These are phyloP conservation scores for Cololabis saira DNA, from an alignment of 2,113 vertebrate species.

Conservation along the genomic window DNA sequence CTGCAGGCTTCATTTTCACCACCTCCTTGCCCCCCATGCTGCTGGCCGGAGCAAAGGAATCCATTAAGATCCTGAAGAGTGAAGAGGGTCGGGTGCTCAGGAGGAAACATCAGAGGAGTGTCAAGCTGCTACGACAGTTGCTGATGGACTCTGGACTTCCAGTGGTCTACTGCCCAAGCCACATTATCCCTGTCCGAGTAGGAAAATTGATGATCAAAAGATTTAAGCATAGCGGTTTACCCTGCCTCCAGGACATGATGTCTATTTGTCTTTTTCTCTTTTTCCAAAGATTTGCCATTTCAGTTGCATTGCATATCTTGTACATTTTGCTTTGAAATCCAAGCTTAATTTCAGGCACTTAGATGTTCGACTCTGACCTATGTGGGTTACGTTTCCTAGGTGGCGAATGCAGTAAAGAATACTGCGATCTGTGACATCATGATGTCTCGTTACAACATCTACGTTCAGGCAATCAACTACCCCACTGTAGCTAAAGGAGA, in stretches of 20 bases:
- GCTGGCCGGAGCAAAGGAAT: constrained; percentile 89
- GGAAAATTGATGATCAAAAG: no score
- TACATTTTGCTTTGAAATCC: no score
- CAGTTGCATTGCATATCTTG: no score
- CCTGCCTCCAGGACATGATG: background rate
- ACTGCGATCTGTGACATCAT: constrained; percentile 91
- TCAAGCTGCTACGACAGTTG: constrained; percentile 96
- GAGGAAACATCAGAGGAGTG: constrained; percentile 94
- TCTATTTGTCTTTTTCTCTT: accelerated
- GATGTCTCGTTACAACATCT: constrained; percentile 94
- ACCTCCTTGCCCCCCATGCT: constrained; percentile 97
- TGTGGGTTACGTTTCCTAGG: constrained; percentile 91
- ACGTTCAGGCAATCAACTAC: constrained; percentile 98
- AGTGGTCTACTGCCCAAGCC: constrained; percentile 95
- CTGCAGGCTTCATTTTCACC: constrained; percentile 97
- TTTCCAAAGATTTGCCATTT: no score
- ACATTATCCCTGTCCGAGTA: constrained; percentile 96
- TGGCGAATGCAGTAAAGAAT: constrained; percentile 95
- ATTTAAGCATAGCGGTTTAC: no score
- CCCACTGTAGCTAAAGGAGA: constrained; percentile 93
- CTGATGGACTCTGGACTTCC: constrained; percentile 96
- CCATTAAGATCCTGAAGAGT: constrained; percentile 88
- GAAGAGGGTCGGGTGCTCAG: constrained; percentile 87
- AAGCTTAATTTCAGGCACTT: no score
- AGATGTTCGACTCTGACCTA: no score